A percentile compares a stretch with the other conserved stretches of the same genome.
Evolutionary conservation across 2,113 vertebrate genomes (phyloP).

Genomic region (Neolamprologus sp.): DNA sequence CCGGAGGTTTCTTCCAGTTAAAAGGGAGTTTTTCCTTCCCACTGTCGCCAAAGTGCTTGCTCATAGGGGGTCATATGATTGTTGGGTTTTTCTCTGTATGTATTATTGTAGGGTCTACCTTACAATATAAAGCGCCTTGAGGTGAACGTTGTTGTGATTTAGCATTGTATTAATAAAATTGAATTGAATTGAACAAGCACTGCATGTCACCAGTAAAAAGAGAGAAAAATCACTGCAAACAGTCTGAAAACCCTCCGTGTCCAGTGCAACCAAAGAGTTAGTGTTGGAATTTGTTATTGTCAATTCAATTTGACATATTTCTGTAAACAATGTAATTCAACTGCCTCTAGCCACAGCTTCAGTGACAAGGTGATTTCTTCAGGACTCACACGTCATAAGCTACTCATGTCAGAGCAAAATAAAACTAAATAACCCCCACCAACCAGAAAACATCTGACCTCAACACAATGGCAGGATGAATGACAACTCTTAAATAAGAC

Average conservation of each 20-base stretch:
- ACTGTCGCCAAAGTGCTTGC: neutral
- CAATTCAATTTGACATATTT: neutral
- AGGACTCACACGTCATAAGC: neutral
- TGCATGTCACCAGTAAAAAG: neutral
- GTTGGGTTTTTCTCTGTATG: neutral
- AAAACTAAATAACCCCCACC: neutral
- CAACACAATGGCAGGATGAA: neutral
- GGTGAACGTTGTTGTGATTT: neutral
- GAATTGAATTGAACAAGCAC: neutral
- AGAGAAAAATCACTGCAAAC: neutral
- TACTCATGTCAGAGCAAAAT: neutral
- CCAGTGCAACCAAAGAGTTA: neutral
- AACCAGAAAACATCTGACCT: neutral
- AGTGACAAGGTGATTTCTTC: neutral
- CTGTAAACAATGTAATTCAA: neutral
- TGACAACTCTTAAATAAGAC: neutral
- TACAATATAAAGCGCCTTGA: neutral
- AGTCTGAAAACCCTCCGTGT: neutral
- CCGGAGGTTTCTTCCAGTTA: accelerated
- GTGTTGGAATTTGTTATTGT: neutral
- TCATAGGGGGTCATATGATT: neutral
- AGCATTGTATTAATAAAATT: neutral
- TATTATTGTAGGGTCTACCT: neutral
- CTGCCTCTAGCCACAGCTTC: neutral
- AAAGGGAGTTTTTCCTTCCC: neutral